Conservation (phyloP, 1,140 invertebrate species). For the Drosophila albomicans region DNA sequence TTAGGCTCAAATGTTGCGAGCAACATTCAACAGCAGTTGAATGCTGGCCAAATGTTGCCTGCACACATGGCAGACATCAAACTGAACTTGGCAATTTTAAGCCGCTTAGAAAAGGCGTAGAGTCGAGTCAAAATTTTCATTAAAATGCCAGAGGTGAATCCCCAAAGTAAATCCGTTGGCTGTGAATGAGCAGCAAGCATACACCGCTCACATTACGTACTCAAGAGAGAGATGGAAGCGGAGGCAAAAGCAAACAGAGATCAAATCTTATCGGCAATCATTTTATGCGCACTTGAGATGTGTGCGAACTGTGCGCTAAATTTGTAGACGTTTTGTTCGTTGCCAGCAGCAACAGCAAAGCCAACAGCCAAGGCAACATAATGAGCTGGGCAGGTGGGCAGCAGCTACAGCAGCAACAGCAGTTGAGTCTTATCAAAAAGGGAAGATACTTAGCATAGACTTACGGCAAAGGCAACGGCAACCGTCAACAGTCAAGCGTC, state of each 20-base stretch:
- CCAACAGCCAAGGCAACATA: conserved; percentile 45
- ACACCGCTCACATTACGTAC: conserved; percentile 17
- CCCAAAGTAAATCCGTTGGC: conserved; percentile 30
- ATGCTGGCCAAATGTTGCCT: conserved; percentile 43
- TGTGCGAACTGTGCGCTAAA: conserved; percentile 46
- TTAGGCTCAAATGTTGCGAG: conserved; percentile 53
- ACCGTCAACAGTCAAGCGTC: background rate
- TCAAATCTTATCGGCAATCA: conserved; percentile 82
- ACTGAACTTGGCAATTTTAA: conserved; percentile 66
- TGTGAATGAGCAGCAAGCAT: conserved; percentile 25
- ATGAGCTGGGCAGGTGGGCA: conserved; percentile 72
- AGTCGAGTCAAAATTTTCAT: conserved; percentile 67
- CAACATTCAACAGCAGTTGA: conserved; percentile 50
- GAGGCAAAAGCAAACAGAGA: conserved; percentile 67
- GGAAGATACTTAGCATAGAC: conserved; percentile 44
- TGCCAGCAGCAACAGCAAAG: conserved; percentile 31
- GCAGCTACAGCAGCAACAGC: background rate
- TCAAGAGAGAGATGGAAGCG: conserved; percentile 7
- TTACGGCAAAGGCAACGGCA: conserved; percentile 8
- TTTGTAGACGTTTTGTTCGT: conserved; percentile 60
- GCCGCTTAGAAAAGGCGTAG: conserved; percentile 56
- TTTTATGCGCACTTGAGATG: conserved; percentile 71
- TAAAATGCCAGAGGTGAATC: conserved; percentile 75
- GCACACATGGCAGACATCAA: conserved; percentile 24
- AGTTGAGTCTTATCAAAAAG: conserved; percentile 56